These are phyloP conservation scores for Crotalus helleri DNA, from an alignment of 2,113 vertebrate species.

Conservation along the genomic window DNA sequence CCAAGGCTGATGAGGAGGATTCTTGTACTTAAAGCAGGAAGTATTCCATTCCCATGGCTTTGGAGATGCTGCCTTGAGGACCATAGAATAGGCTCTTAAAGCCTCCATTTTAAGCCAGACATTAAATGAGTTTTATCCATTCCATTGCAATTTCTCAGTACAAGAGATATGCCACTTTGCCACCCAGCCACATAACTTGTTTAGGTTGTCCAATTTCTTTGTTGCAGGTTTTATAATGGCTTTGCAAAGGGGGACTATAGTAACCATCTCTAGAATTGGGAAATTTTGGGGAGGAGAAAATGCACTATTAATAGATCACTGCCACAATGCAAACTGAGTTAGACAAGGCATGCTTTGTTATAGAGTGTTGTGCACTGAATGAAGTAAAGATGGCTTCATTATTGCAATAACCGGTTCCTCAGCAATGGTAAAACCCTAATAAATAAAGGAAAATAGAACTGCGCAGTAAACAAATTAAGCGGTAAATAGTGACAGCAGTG, in stretches of 20 bases:
- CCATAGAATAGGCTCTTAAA: background rate
- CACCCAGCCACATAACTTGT: background rate
- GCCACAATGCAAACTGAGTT: background rate
- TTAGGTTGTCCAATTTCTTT: background rate
- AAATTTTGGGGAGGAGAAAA: background rate
- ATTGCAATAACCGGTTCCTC: background rate
- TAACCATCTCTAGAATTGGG: background rate
- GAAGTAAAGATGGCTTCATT: background rate
- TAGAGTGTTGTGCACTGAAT: background rate
- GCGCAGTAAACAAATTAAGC: conserved; percentile 46
- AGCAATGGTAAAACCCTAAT: conserved; percentile 24
- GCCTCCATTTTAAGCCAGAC: background rate
- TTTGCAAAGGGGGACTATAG: background rate
- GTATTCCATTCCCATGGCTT: background rate
- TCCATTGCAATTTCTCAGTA: background rate
- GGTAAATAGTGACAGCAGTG: conserved; percentile 30
- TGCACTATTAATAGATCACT: background rate
- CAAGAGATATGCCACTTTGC: background rate
- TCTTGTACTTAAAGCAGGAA: background rate
- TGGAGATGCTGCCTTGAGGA: background rate
- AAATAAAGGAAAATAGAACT: conserved; percentile 32
- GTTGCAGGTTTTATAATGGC: background rate
- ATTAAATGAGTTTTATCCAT: background rate
- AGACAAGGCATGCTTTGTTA: conserved; percentile 12
- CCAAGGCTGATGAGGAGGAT: background rate